A percentile compares a stretch with the other conserved stretches of the same genome.
Evolutionary conservation across 2,888 invertebrate species (phyloP).

Genomic region (Myathropa florea): DNA sequence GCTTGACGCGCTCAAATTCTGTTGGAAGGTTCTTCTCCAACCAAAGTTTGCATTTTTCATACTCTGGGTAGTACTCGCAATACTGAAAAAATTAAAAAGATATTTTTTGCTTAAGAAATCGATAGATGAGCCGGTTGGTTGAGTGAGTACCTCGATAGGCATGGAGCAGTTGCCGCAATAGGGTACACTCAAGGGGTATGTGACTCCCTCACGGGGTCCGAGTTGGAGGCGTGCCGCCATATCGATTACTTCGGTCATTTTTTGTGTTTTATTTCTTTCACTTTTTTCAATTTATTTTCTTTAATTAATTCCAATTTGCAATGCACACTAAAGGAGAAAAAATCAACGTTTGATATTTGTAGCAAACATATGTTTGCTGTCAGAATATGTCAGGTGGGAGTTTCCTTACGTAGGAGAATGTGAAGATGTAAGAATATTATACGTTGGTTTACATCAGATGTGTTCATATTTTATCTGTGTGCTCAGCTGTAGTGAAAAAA

Average conservation of each 20-base stretch:
- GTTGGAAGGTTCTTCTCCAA: conserved; percentile 95
- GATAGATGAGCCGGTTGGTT: neutral
- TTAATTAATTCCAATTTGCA: neutral
- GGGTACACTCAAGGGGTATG: conserved; percentile 90
- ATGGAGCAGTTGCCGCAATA: conserved; percentile 97
- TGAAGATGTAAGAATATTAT: neutral
- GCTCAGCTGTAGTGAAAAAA: no score
- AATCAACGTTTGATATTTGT: conserved; percentile 28
- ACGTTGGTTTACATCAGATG: neutral
- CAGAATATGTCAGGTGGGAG: neutral
- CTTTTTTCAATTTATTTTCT: neutral
- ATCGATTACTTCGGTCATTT: conserved; percentile 84
- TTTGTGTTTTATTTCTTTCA: conserved; percentile 32
- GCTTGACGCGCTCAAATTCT: conserved; percentile 93
- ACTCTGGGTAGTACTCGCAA: conserved; percentile 98
- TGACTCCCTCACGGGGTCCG: conserved; percentile 87
- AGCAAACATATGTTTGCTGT: conserved; percentile 24
- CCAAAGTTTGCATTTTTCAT: conserved; percentile 98
- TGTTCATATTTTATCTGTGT: no score
- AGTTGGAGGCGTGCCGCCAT: conserved; percentile 82
- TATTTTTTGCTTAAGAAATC: conserved; percentile 16
- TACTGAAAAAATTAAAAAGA: conserved; percentile 84
- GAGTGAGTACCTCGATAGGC: conserved; percentile 89
- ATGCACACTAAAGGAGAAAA: neutral
- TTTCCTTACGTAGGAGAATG: neutral